Base-by-base conservation (phyloP, 1,140 invertebrate genomes). In the Zelostemma sp. region DNA sequence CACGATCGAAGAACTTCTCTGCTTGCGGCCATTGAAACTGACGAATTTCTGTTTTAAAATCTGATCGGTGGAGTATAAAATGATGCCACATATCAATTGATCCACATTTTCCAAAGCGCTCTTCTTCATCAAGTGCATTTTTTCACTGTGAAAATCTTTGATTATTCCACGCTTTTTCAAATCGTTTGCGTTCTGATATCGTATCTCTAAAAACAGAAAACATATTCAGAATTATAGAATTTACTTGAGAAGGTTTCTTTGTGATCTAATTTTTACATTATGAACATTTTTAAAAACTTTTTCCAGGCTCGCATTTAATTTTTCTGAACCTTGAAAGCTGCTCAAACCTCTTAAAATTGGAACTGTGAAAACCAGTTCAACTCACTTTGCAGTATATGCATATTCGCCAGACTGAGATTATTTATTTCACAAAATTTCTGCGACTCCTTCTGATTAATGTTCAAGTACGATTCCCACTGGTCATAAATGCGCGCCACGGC, bases 51-150 rank as follows among this genome's bases (percentile, higher is more conserved):
- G 81, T 2, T 76, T 60, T n/a, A 90, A 56, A 3, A 89, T 21
- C 0, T 87, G 77, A 71, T 89, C 84, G 1, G 86, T 77, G 0
- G 88, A 88, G 18, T 85, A 80, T 4, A 89, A 67, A n/a, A 90
- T 56, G 5, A 88, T 68, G 12, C 82, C 88, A 11, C 77, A 71
- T 0, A 85, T 75, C 19, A 90, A 61, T 64, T 89, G 87, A 50
- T 89, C 86, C 1, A 86, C 72, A 2, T 77, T 67, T 0, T 86
- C n/a, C n/a, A n/a, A n/a, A n/a, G n/a, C n/a, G n/a, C n/a, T n/a
- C n/a, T n/a, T n/a, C n/a, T n/a, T n/a, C n/a, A n/a, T n/a, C 80
- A 76, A 84, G 86, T 3, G 80, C 63, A 66, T 88, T 86, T 25
- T 62, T 41, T 15, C 9, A 11, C 17, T 28, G 5, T 66, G 9